Percentiles rank a stretch among this genome's conserved stretches.
phyloP scores from a whole-genome alignment of 2,113 vertebrate genomes.

The Macquaria ambigua region DNA sequence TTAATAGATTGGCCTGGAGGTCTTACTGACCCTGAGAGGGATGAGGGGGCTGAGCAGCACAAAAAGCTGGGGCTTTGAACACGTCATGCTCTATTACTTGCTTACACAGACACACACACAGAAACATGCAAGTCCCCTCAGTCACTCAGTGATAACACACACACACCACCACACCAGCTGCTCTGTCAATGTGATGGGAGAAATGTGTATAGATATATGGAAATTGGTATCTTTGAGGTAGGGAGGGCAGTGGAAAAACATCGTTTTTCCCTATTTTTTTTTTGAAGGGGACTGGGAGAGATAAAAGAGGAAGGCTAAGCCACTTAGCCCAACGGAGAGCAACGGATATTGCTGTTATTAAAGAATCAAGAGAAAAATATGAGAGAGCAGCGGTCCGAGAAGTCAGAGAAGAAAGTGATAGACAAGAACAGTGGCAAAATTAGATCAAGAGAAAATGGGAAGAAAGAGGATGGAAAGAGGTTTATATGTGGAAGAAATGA shows the following conservation, averaged over 20 bases:
- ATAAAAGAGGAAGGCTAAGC: slow-evolving; percentile 63
- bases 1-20: slow-evolving; percentile 73
- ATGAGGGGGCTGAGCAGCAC: slow-evolving; percentile 57
- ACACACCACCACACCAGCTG: not conserved
- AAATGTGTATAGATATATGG: slow-evolving; percentile 47
- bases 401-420: slow-evolving; percentile 16
- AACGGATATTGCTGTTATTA: slow-evolving; percentile 64
- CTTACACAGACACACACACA: slow-evolving; percentile 39
- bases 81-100: slow-evolving; percentile 72
- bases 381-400: slow-evolving; percentile 28
- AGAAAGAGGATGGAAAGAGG: not conserved
- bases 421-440: slow-evolving; percentile 20
- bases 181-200: slow-evolving; percentile 2
- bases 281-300: slow-evolving; percentile 24
- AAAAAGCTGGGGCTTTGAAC: slow-evolving; percentile 72
- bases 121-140: slow-evolving; percentile 5
- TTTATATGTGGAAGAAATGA: not conserved
- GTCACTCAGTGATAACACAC: slow-evolving; percentile 11
- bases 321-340: slow-evolving; percentile 64
- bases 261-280: not conserved
- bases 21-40: slow-evolving; percentile 57
- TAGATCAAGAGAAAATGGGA: not conserved
- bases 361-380: slow-evolving; percentile 53
- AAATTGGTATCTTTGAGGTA: slow-evolving; percentile 49
- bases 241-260: slow-evolving; percentile 38